Base-by-base conservation (phyloP, 2,113 vertebrate species). In the Muntiacus muntjak region DNA sequence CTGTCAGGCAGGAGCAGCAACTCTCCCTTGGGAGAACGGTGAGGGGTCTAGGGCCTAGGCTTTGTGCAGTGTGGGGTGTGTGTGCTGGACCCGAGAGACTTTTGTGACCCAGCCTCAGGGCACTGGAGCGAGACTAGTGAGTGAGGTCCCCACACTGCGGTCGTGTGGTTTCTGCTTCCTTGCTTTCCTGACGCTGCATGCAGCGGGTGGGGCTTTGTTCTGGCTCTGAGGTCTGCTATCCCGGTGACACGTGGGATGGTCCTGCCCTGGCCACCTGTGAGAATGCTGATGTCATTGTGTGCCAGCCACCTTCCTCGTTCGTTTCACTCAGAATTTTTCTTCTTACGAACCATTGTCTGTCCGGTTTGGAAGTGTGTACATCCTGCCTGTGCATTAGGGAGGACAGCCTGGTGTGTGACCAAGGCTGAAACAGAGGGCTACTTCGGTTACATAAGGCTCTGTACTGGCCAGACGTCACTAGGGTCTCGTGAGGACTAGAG, bases 121-220 rank as follows among this genome's bases (percentile, higher is more conserved):
- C 74, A 85, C 33, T 52, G 58, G 92, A 76, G 96, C 30, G 2
- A 85, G 50, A 55, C 74, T 26, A 40, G 60, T 54, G 93, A 95
- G 89, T 43, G 64, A 74, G 64, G 95, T 87, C 62, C 87, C 45
- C 23, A 10, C 95, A 40, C 47, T 98, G 90, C 43, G 94, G 97
- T 89, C 33, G 2, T 88, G 97, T 97, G 97, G 96, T 96, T 97
- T 98, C 89, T 93, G 67, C 89, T 95, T 93, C 91, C 13, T 52
- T 86, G 95, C 94, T 9, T 50, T 96, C 45, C 91, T 83, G 94
- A 93, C 81, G 88, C 2, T 89, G 86, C 25, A 52, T 58, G 55
- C 96, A 43, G 89, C 47, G 13, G 52, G 78, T 40, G 82, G 85
- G 43, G 58, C 94, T 97, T 60, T 2, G 1, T 10, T 10, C 6